Percentiles rank a stretch among this genome's conserved stretches.
phyloP scores from a whole-genome alignment of 2,888 invertebrate genomes.

The Netelia melanura region DNA sequence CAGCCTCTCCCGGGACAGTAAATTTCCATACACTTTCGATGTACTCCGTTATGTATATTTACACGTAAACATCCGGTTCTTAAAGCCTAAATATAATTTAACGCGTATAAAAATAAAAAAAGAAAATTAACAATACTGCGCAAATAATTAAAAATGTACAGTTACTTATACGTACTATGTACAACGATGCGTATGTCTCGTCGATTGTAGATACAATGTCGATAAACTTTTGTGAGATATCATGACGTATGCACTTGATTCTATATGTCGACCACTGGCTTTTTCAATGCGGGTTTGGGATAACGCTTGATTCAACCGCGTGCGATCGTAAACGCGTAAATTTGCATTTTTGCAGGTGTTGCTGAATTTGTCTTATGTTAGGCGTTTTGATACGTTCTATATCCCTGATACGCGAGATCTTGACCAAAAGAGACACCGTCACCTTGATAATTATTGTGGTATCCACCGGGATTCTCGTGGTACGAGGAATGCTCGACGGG shows the following conservation, averaged over 20 bases:
- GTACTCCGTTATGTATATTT: slow-evolving; percentile 43
- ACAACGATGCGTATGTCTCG: slow-evolving; percentile 16
- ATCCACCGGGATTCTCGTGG: slow-evolving; percentile 81
- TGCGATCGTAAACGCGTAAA: slow-evolving; percentile 12
- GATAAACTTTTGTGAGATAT: slow-evolving; percentile 30
- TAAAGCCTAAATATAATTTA: slow-evolving; percentile 48
- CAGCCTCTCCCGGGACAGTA: slow-evolving; percentile 31
- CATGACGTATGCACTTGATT: slow-evolving; percentile 31
- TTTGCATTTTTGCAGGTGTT: slow-evolving; percentile 12
- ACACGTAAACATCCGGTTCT: slow-evolving; percentile 50
- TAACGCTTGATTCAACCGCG: no score
- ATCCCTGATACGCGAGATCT: slow-evolving; percentile 91
- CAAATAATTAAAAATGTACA: slow-evolving; percentile 40
- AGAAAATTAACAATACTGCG: slow-evolving; percentile 20
- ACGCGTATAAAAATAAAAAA: slow-evolving; percentile 11
- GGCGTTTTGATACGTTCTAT: slow-evolving; percentile 80
- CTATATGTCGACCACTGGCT: slow-evolving; percentile 37
- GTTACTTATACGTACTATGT: slow-evolving; percentile 35
- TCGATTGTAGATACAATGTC: slow-evolving; percentile 27
- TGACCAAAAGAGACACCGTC: slow-evolving; percentile 89
- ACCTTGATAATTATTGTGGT: slow-evolving; percentile 81
- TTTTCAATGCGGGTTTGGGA: background rate
- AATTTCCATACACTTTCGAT: slow-evolving; percentile 64
- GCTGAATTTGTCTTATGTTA: slow-evolving; percentile 61
- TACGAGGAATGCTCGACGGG: slow-evolving; percentile 77